Conservation (phyloP, 2,113 vertebrate species). For the Peromyscus polionotus region DNA sequence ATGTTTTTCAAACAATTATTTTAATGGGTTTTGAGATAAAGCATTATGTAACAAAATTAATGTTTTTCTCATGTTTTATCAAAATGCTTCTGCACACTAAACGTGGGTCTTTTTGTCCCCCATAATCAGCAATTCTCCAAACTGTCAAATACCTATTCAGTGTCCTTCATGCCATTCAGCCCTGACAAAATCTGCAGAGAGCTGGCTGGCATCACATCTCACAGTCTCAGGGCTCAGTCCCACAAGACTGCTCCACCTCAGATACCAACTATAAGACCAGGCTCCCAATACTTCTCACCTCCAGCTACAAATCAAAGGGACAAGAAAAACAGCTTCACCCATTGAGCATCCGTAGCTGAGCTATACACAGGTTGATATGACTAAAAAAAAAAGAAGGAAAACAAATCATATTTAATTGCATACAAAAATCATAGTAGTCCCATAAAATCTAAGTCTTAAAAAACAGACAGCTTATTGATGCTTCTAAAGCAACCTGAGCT, state of each 20-base stretch:
- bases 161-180: neutral
- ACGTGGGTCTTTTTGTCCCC: accelerated
- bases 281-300: neutral
- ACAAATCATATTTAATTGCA: neutral
- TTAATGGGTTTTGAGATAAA: slow-evolving; percentile 25
- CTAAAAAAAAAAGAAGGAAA: neutral
- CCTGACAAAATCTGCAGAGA: neutral
- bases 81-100: neutral
- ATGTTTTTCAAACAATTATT: slow-evolving; percentile 33
- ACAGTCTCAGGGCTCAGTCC: neutral
- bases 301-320: neutral
- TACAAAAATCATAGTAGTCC: neutral
- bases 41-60: neutral
- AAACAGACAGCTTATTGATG: neutral
- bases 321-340: neutral
- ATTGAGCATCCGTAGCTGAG: neutral
- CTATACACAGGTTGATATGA: neutral
- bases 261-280: neutral
- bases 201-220: neutral
- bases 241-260: neutral
- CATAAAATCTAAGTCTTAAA: neutral
- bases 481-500: neutral
- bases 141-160: neutral
- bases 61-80: neutral
- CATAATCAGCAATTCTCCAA: neutral